phyloP scores from a whole-genome alignment of 2,113 vertebrate genomes.

The Myotis yumanensis region DNA sequence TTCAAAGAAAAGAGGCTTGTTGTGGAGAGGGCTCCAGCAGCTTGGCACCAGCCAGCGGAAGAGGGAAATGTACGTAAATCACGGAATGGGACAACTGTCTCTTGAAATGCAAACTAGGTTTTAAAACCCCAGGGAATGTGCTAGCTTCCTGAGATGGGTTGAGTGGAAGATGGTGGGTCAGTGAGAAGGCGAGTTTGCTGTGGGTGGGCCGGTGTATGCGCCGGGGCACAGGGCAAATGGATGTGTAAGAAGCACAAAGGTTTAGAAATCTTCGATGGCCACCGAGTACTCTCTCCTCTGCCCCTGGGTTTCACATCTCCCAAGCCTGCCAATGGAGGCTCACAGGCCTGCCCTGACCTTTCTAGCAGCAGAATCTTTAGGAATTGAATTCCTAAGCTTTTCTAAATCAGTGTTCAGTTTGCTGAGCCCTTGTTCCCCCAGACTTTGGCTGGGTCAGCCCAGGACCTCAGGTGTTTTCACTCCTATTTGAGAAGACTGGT shows the following conservation, averaged over 20 bases:
- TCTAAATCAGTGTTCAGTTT: neutral
- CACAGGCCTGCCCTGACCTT: neutral
- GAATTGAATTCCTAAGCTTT: neutral
- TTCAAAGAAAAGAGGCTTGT: constrained; percentile 61
- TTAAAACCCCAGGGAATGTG: neutral
- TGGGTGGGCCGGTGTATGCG: neutral
- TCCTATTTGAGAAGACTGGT: neutral
- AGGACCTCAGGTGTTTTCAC: neutral
- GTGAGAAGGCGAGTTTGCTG: neutral
- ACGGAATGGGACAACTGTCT: neutral
- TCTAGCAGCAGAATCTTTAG: neutral
- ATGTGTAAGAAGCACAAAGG: neutral
- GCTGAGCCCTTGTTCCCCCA: neutral
- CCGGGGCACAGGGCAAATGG: neutral
- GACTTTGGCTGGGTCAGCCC: neutral
- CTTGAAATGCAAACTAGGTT: constrained; percentile 32
- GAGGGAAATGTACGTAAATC: constrained; percentile 48
- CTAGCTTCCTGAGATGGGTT: neutral
- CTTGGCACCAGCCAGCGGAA: neutral
- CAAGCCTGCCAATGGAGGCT: neutral
- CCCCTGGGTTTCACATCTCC: neutral
- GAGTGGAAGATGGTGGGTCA: neutral
- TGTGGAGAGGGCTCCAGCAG: constrained; percentile 28
- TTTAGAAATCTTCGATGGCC: neutral
- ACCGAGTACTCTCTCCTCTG: neutral